Conservation (phyloP, 2,113 vertebrate species). For the Galbula dea region DNA sequence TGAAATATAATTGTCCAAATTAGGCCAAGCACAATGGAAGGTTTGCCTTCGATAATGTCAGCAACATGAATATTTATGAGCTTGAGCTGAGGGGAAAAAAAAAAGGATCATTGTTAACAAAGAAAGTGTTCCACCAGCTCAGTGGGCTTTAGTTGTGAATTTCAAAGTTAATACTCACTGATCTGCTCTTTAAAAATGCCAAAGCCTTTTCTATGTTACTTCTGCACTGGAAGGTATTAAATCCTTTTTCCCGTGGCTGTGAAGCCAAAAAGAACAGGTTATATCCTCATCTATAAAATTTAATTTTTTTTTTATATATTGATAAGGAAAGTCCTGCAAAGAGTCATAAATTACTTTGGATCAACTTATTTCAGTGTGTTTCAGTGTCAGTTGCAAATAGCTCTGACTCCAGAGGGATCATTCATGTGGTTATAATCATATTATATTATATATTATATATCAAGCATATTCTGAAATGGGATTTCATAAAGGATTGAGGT, state of each 20-base stretch:
- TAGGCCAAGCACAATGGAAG: constrained; percentile 94
- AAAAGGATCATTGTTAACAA: constrained; percentile 27
- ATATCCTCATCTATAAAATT: neutral
- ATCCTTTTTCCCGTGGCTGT: constrained; percentile 88
- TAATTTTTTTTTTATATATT: neutral
- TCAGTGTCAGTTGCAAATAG: neutral
- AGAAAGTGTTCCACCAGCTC: constrained; percentile 10
- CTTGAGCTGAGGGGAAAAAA: constrained; percentile 81
- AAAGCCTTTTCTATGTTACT: constrained; percentile 92
- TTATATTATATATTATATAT: no score
- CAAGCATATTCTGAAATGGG: neutral
- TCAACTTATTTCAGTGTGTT: neutral
- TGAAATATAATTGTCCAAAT: constrained; percentile 97
- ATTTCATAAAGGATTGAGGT: neutral
- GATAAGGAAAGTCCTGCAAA: neutral
- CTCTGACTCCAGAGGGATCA: neutral
- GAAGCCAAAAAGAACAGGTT: constrained; percentile 13
- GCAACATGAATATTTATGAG: constrained; percentile 96
- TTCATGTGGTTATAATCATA: neutral
- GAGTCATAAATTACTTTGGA: neutral
- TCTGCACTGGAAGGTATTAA: constrained; percentile 87
- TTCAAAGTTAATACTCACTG: constrained; percentile 77
- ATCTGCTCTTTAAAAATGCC: constrained; percentile 85
- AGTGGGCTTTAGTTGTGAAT: neutral
- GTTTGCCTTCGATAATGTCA: constrained; percentile 92